Evolutionary conservation across 2,113 vertebrate species (phyloP).

Genomic region (Hylia prasina): DNA sequence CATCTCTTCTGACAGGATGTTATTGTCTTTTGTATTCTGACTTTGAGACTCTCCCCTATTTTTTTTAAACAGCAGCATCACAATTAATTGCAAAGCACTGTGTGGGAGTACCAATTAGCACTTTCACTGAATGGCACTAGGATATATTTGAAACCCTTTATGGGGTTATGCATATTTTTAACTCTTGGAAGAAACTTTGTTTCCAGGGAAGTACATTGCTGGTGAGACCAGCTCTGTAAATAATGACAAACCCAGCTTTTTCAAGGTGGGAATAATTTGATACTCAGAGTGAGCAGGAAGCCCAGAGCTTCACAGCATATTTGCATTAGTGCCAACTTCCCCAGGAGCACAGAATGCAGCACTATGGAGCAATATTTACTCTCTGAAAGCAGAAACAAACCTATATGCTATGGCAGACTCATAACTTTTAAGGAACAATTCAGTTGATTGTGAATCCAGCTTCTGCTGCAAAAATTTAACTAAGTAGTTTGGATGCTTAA

Average conservation of each 20-base stretch:
- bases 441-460: not conserved
- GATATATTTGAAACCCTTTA: constrained; percentile 8
- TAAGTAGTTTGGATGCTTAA: not conserved
- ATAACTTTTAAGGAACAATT: not conserved
- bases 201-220: not conserved
- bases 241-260: not conserved
- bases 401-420: not conserved
- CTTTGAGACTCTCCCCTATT: not conserved
- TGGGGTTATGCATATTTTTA: not conserved
- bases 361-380: not conserved
- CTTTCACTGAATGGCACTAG: not conserved
- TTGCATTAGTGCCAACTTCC: not conserved
- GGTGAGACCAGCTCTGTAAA: not conserved
- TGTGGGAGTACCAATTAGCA: constrained; percentile 36
- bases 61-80: not conserved
- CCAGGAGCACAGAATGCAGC: not conserved
- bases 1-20: not conserved
- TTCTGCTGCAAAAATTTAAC: not conserved
- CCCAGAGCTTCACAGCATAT: not conserved
- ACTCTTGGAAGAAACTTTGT: constrained; percentile 22
- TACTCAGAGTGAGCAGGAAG: not conserved
- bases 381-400: not conserved
- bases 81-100: not conserved
- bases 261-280: not conserved
- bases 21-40: not conserved